These are phyloP conservation scores for Thalassophryne amazonica DNA, from an alignment of 2,797 vertebrate species.

Conservation along the genomic window DNA sequence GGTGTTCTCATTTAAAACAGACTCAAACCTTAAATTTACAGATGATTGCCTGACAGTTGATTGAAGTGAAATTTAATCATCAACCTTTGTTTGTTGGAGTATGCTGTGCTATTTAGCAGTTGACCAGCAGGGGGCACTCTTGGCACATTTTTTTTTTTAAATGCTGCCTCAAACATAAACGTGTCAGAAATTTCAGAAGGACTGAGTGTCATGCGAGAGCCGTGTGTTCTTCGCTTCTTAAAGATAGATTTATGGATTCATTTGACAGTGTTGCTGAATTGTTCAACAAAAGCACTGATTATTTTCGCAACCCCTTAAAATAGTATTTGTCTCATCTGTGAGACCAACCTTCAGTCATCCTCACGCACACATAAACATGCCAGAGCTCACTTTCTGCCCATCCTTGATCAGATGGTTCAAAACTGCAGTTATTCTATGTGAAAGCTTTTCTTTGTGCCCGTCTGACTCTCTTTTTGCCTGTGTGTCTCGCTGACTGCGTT, in stretches of 20 bases:
- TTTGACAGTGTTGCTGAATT: constrained; percentile 6
- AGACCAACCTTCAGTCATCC: constrained; percentile 24
- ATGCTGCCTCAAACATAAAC: not conserved
- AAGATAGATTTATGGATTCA: constrained; percentile 1
- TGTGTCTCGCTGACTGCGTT: constrained; percentile 34
- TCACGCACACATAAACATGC: constrained; percentile 6
- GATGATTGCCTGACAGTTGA: constrained; percentile 20
- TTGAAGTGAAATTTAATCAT: constrained; percentile 34
- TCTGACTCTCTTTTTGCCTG: constrained; percentile 4
- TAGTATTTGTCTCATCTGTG: constrained; percentile 19
- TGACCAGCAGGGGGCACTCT: constrained; percentile 80
- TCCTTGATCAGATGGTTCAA: constrained; percentile 47
- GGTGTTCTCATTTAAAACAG: not conserved
- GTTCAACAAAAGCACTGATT: constrained; percentile 3
- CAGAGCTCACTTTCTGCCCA: constrained; percentile 27
- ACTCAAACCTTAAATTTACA: constrained; percentile 5
- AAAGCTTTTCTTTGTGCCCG: constrained; percentile 33
- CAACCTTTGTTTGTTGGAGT: constrained; percentile 1
- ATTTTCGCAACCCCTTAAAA: constrained; percentile 17
- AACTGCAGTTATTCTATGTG: constrained; percentile 50
- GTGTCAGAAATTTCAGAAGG: constrained; percentile 18
- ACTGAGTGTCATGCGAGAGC: constrained; percentile 9
- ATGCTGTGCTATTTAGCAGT: constrained; percentile 4
- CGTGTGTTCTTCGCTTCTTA: not conserved
- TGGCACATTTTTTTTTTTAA: constrained; percentile 56